These are phyloP conservation scores for Calliopsis andreniformis DNA, from an alignment of 1,140 invertebrate species.

Conservation along the genomic window DNA sequence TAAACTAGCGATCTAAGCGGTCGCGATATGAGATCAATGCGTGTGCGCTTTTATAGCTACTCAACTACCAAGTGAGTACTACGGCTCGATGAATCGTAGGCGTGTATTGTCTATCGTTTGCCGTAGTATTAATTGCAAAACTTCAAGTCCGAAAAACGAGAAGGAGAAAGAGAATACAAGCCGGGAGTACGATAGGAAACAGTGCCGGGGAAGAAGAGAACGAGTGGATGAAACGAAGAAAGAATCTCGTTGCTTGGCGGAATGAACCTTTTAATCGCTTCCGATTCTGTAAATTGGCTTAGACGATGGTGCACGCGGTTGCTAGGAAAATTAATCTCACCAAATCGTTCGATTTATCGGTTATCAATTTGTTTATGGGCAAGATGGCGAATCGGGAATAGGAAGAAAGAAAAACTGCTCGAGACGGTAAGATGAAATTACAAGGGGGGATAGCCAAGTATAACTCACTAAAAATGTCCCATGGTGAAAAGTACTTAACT, in stretches of 20 bases:
- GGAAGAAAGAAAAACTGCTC: not conserved
- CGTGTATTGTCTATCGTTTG: not conserved
- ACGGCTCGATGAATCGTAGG: not conserved
- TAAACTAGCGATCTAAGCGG: conserved; percentile 24
- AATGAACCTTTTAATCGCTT: conserved; percentile 46
- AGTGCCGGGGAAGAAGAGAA: not conserved
- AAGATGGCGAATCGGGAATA: not conserved
- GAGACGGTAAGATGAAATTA: conserved; percentile 5
- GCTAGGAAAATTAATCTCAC: conserved; percentile 2
- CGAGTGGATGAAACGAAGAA: not conserved
- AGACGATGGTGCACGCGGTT: conserved; percentile 9
- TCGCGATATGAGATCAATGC: not conserved
- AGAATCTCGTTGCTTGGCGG: not conserved
- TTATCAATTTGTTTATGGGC: conserved; percentile 62
- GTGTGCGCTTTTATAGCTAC: not conserved
- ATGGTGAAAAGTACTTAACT: too few relatives aligned
- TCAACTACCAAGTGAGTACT: not conserved
- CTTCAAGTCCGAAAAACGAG: too few relatives aligned
- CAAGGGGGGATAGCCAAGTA: too few relatives aligned
- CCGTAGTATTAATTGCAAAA: too few relatives aligned
- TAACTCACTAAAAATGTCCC: too few relatives aligned
- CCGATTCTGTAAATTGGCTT: conserved; percentile 60
- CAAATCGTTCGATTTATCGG: conserved; percentile 59
- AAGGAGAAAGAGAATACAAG: too few relatives aligned
- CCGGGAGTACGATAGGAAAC: too few relatives aligned